Evolutionary conservation across 2,113 vertebrate species (phyloP), one percentile per base, ranked within the genome.

Genomic region (Hippopotamus amphibius): DNA sequence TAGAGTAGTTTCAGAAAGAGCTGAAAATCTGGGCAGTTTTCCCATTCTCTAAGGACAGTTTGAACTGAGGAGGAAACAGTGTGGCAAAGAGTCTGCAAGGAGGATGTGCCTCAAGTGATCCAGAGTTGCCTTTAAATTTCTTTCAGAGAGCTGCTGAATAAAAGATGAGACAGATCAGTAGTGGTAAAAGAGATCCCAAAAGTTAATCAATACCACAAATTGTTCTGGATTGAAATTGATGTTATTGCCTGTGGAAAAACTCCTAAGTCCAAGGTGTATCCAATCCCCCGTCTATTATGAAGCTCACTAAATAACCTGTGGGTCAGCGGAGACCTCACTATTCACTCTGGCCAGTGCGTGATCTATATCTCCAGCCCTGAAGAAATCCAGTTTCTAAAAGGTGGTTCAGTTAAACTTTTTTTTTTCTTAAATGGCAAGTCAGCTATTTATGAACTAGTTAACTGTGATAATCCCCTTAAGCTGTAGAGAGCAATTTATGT

Each of bases 141-240:
- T 94, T 96, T 92, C 48, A 46, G 59, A 28, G 21, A 90, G n/a
- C 59, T 94, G 17, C 59, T 96, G 76, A 96, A 97, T 97, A 96
- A 95, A 96, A 97, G 84, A 95, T 88, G 71, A 96, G 95, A 83
- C 22, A 95, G n/a, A 68, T 82, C 76, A 90, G 88, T 77, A 90
- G 59, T 82, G 41, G 66, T 94, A 11, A 96, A 96, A 92, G 43
- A 80, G 90, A 94, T 88, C 65, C 85, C 41, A 13, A 97, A 95
- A 97, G 81, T 93, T 96, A 96, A 94, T 97, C 92, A 96, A 97
- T 96, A 95, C 43, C 76, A 69, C 28, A 77, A 88, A 96, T 93
- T 96, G 48, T 92, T 96, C 68, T 95, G 82, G 33, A 92, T 96
- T 96, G 87, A 96, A 97, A 97, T 84, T 90, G 92, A 96, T 96